A percentile compares a stretch with the other conserved stretches of the same genome.
These are phyloP conservation scores for Pangasius mekongensis DNA, from an alignment of 2,797 vertebrate species.

Conservation along the genomic window DNA sequence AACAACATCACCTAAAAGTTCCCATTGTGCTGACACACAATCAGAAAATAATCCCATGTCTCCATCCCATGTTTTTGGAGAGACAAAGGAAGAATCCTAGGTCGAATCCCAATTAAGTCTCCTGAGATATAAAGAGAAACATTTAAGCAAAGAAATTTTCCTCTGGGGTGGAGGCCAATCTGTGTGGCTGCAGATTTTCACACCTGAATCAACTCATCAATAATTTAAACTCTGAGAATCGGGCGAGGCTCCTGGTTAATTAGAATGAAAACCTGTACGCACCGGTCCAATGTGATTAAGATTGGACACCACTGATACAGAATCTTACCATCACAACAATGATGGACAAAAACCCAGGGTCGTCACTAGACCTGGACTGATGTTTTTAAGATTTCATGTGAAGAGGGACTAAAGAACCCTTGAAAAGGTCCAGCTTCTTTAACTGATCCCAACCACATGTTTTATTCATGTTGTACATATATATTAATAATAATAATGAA, in stretches of 20 bases:
- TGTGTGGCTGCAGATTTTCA: background rate
- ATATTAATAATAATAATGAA: background rate
- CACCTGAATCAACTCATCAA: background rate
- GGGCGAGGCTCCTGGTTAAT: background rate
- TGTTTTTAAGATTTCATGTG: background rate
- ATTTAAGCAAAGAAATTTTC: background rate
- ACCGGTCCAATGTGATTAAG: background rate
- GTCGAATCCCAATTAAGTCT: background rate
- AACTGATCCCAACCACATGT: background rate
- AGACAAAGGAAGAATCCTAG: background rate
- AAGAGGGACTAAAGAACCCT: background rate
- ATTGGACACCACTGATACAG: background rate
- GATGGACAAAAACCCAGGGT: background rate
- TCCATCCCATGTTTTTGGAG: background rate
- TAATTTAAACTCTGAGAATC: background rate
- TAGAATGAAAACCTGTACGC: background rate
- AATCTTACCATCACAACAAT: background rate
- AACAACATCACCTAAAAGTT: background rate
- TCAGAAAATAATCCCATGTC: background rate
- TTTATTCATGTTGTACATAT: background rate
- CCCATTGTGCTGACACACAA: background rate
- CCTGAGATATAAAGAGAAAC: background rate
- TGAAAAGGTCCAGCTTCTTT: background rate
- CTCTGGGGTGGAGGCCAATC: background rate
- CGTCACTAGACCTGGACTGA: background rate